Evolutionary conservation across 2,888 invertebrate species (phyloP).

Genomic region (Uropetala carovei): DNA sequence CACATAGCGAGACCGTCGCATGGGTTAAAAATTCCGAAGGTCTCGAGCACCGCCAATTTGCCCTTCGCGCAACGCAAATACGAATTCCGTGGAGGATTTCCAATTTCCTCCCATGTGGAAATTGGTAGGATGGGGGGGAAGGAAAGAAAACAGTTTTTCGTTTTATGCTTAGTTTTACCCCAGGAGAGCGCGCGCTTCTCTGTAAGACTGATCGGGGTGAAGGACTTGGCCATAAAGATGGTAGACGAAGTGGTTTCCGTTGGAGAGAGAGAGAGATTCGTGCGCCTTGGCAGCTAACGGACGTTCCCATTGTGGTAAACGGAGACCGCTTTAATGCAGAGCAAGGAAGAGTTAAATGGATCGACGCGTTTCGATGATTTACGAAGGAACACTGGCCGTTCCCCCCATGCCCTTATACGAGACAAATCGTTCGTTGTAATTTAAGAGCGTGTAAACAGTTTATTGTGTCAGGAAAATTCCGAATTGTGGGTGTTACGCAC

Average conservation of each 20-base stretch:
- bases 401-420: neutral
- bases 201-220: neutral
- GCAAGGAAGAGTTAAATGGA: neutral
- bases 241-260: neutral
- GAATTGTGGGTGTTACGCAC: neutral
- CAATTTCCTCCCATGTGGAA: too few relatives aligned
- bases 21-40: too few relatives aligned
- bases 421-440: neutral
- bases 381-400: neutral
- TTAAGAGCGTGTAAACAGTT: too few relatives aligned
- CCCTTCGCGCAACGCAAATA: too few relatives aligned
- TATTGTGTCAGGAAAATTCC: too few relatives aligned
- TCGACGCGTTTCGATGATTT: constrained; percentile 24
- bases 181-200: neutral
- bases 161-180: too few relatives aligned
- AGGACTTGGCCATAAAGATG: neutral
- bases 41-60: too few relatives aligned
- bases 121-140: too few relatives aligned
- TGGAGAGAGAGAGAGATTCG: neutral
- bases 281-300: neutral
- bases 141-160: too few relatives aligned
- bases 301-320: constrained; percentile 21
- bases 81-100: too few relatives aligned
- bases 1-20: too few relatives aligned
- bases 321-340: neutral